Percentiles rank a stretch among this genome's conserved stretches.
Evolutionary conservation across 1,140 invertebrate species (phyloP).

Genomic region (Centruroides sculpturatus): DNA sequence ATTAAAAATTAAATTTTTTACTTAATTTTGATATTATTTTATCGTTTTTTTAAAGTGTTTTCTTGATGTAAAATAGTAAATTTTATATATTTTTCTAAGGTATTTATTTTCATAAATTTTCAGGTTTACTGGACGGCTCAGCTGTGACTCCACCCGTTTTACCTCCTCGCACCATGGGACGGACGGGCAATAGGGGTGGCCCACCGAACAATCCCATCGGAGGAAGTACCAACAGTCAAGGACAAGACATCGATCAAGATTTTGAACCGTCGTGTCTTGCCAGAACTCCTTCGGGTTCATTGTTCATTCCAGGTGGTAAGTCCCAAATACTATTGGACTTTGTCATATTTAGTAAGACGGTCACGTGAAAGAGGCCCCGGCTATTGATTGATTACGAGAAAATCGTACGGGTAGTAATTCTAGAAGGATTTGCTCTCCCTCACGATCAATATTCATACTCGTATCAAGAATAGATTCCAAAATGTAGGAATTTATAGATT

Average conservation of each 20-base stretch:
- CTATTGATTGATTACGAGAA: neutral
- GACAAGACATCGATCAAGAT: neutral
- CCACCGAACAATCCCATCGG: no score
- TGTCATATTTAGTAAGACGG: neutral
- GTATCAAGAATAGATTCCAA: neutral
- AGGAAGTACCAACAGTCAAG: no score
- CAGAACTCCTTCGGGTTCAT: conserved; percentile 16
- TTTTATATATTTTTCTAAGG: no score
- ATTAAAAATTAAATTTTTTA: no score
- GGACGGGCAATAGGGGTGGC: no score
- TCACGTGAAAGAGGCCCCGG: neutral
- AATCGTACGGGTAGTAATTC: neutral
- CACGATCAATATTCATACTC: neutral
- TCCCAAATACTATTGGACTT: neutral
- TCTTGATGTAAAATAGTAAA: no score
- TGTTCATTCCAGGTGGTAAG: conserved; percentile 17
- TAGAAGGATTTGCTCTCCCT: neutral
- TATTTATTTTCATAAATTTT: no score
- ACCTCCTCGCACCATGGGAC: no score
- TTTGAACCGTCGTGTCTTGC: conserved; percentile 13
- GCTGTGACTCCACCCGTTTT: no score
- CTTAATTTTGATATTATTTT: no score
- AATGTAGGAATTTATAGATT: neutral
- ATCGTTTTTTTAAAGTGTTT: no score
- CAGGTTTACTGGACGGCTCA: no score